Evolutionary conservation across 1,140 invertebrate species (phyloP), one percentile per base, ranked within the genome.

Genomic region (Acromyrmex heyeri): DNA sequence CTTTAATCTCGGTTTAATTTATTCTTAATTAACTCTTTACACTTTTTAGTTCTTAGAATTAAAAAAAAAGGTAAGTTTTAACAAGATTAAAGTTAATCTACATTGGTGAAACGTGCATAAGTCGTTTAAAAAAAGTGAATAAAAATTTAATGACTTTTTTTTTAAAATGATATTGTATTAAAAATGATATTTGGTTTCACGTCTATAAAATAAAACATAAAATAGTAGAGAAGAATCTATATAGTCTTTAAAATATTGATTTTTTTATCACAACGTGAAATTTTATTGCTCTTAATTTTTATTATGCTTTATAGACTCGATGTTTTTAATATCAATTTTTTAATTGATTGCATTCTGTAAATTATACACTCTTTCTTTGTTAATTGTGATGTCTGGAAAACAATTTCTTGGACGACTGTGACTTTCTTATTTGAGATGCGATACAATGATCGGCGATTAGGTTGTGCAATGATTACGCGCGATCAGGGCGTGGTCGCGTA

Each of bases 401-500:
- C 16, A 3, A 81, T 59, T 44, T 27, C 59, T 44, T 24, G 18
- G 27, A 62, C 14, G 61, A 64, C 6, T 16, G 44, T 24, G 48
- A 50, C 69, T 61, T 44, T 76, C 44, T 61, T 30, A 62, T 62
- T 65, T 38, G 21, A 76, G 4, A 16, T 34, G 24, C 24, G 12
- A 38, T 21, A 53, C 21, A 38, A 81, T 77, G 38, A 75, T 86
- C 55, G 34, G 75, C 85, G 61, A 86, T 86, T 86, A 86, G 77
- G 64, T 69, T 34, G 65, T 21, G 24, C 21, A 57, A 86, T 86
- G 38, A 86, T 82, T 78, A 53, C 18, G 55, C 77, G 65, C 21
- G 55, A 82, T 86, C 64, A 30, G 76, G 85, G 85, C 64, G 50
- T 64, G 38, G 72, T 24, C 27, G 44, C 61, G 83, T 87, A 78